phyloP scores from a whole-genome alignment of 1,140 invertebrate species.

The Camponotus vicinus region DNA sequence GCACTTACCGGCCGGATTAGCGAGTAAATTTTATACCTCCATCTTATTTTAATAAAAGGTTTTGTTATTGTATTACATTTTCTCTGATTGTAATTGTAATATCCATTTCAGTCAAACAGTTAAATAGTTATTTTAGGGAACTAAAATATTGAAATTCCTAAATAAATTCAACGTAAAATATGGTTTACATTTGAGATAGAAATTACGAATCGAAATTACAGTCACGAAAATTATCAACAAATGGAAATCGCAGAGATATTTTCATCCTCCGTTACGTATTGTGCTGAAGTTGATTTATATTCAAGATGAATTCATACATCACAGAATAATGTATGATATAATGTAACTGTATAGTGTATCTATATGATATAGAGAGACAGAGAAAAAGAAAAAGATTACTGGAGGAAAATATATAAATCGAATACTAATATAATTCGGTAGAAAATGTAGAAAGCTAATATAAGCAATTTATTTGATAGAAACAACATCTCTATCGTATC shows the following conservation, averaged over 20 bases:
- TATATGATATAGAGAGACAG: not conserved
- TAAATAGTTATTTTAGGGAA: not conserved
- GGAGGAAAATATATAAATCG: constrained; percentile 20
- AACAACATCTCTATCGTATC: not conserved
- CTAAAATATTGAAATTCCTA: not conserved
- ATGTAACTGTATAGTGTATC: not conserved
- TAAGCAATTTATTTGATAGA: constrained; percentile 48
- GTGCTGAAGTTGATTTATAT: constrained; percentile 17
- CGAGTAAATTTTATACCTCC: constrained; percentile 55
- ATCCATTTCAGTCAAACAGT: not conserved
- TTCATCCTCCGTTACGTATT: not conserved
- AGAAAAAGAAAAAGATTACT: not conserved
- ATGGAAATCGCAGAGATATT: constrained; percentile 32
- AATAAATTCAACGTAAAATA: not conserved
- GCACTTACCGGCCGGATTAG: constrained; percentile 34
- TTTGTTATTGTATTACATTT: not conserved
- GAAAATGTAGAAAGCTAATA: constrained; percentile 31
- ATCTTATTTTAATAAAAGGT: constrained; percentile 33
- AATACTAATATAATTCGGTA: constrained; percentile 33
- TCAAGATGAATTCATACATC: constrained; percentile 2
- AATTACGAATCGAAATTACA: not conserved
- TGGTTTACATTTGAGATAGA: not conserved
- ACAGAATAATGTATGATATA: constrained; percentile 16
- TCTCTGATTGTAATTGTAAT: not conserved
- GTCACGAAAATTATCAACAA: constrained; percentile 20